Conservation (phyloP, 35 echinoderm and acorn worm species). For the Anneissia japonica region DNA sequence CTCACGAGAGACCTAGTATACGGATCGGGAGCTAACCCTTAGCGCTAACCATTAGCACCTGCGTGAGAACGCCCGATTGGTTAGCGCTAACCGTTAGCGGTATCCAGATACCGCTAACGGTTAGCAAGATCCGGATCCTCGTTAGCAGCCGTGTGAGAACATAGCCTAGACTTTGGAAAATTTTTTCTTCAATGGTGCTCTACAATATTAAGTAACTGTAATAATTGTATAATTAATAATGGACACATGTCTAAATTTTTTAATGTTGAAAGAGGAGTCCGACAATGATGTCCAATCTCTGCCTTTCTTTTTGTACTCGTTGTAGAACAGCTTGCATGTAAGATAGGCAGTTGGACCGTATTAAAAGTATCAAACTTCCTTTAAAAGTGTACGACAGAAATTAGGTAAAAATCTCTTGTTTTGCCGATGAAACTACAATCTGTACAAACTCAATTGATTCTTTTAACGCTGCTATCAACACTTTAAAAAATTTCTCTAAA, state of each 20-base stretch:
- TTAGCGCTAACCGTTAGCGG: too few species aligned
- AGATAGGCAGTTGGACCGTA: neutral
- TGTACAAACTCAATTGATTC: neutral
- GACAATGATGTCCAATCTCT: neutral
- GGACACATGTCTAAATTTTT: neutral
- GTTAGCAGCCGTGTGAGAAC: too few species aligned
- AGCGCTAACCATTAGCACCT: too few species aligned
- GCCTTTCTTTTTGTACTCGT: neutral
- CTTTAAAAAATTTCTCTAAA: neutral
- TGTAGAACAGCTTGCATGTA: neutral
- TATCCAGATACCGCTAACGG: too few species aligned
- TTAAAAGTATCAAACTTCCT: neutral
- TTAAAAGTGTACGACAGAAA: neutral
- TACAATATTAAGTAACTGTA: neutral
- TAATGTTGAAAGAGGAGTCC: neutral
- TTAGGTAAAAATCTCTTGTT: neutral
- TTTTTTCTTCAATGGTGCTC: slow-evolving; percentile 3
- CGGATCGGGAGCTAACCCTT: too few species aligned
- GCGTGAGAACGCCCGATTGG: too few species aligned
- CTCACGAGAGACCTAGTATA: too few species aligned
- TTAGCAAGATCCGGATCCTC: too few species aligned
- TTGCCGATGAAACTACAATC: neutral
- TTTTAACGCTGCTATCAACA: neutral
- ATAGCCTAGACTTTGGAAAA: neutral
- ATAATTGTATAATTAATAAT: neutral